Percentiles rank a stretch among this genome's conserved stretches.
Conservation (phyloP, 2,113 vertebrate species). For the Physeter macrocephalus region DNA sequence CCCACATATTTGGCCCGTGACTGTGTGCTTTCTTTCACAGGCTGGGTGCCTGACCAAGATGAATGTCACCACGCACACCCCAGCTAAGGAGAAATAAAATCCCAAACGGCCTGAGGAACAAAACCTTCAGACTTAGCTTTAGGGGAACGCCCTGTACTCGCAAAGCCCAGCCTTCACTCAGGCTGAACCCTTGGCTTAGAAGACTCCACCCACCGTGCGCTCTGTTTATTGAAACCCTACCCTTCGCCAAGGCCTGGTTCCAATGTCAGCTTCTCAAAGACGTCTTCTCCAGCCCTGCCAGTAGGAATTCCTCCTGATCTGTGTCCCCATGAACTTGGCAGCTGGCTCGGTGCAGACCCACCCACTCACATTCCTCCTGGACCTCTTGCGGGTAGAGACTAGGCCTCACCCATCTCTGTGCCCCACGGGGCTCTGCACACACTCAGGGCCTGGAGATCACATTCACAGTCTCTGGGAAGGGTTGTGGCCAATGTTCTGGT, state of each 20-base stretch:
- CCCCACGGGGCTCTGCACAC: background rate
- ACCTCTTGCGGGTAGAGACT: background rate
- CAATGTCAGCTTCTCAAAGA: background rate
- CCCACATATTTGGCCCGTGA: background rate
- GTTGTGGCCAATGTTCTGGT: background rate
- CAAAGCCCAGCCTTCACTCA: background rate
- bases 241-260: background rate
- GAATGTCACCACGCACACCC: background rate
- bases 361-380: background rate
- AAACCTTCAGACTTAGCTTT: background rate
- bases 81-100: background rate
- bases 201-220: background rate
- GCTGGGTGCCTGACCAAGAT: background rate
- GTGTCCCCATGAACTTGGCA: background rate
- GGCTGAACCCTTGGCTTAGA: background rate
- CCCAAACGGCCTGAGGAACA: background rate
- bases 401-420: background rate
- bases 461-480: background rate
- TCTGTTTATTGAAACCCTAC: constrained; percentile 18
- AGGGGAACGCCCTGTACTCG: constrained; percentile 10
- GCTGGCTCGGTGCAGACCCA: background rate
- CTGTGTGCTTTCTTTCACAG: background rate
- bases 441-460: background rate
- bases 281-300: background rate
- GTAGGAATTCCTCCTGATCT: background rate